Evolutionary conservation across 1,140 invertebrate genomes (phyloP), one percentile per base, ranked within the genome.

Genomic region (Adelges cooleyi): DNA sequence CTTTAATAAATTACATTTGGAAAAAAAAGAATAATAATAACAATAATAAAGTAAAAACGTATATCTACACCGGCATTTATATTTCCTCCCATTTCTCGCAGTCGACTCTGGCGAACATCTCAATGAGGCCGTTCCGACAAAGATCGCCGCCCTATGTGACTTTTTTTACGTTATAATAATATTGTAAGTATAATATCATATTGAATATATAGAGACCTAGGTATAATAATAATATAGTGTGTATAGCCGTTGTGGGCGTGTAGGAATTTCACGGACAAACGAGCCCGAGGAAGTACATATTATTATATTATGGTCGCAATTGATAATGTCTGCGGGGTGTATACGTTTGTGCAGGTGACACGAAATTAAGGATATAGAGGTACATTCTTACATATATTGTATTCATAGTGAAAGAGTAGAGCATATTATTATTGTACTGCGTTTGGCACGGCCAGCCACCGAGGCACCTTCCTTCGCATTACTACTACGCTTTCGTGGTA

Each of bases 201-300:
- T n/a, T n/a, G n/a, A n/a, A n/a, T n/a, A n/a, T n/a, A n/a, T n/a
- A n/a, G n/a, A n/a, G n/a, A n/a, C n/a, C n/a, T n/a, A n/a, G n/a
- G n/a, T n/a, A n/a, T n/a, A n/a, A n/a, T n/a, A n/a, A n/a, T n/a
- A n/a, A 33, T 33, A 33, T 33, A 33, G 29, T 33, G 5, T 33
- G 29, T 33, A 11, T 33, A n/a, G 29, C 25, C 18, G 38, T 56
- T 23, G 53, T 56, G 53, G 53, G 53, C 53, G 53, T 56, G 38
- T 56, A 44, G 53, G 53, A 56, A 56, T 56, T 56, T 56, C 53
- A 56, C 38, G 53, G 53, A 25, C 22, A 56, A 56, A 56, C 38
- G 53, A 44, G 22, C 38, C 53, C 22, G 36, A 56, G 53, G 53
- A 56, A 56, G 53, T 56, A 38, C n/a, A n/a, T n/a, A n/a, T n/a